Evolutionary conservation across 2,888 invertebrate species (phyloP), one percentile per base, ranked within the genome.

Genomic region (Sylvicola fuscatus): DNA sequence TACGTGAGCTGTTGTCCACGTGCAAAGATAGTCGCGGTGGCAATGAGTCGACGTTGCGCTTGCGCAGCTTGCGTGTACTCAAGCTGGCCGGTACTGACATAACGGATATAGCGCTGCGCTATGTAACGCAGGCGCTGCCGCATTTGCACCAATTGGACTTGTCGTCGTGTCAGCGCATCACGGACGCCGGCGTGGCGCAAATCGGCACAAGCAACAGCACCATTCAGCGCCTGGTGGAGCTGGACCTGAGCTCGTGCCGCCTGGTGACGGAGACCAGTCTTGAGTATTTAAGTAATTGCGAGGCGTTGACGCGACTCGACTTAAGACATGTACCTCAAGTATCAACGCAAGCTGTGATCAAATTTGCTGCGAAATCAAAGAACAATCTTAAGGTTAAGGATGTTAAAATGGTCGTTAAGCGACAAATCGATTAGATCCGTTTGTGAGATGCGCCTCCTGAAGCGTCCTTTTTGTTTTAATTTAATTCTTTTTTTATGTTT

Each of bases 161-260:
- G 44, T 72, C 84, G 42, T 81, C 83, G 37, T 92, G 92, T 57
- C 77, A 81, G 38, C 70, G 86, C 15, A 70, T 92, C 29, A 84
- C 87, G 1, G 89, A 92, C 56, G 83, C 86, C 10, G 89, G 89
- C 33, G 79, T 90, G 34, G 84, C 86, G 16, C 84, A 86, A 56
- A 64, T 89, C 32, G 78, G 79, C 35, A 77, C 82, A 40, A 68
- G 72, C 21, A 73, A 78, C 40, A 72, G 74, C n/a, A 64, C 68
- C 3, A 56, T 66, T 8, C 63, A 60, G 32, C 72, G 74, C 15
- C 62, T 89, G 41, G 64, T 70, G 40, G 72, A 74, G 42, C 63
- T 89, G 27, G 83, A 86, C 56, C 61, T 89, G 44, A 79, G 83
- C 37, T 79, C 80, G 44, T 84, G 86, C 54, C 72, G 79, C 36